Base-by-base conservation (phyloP, 1,140 invertebrate species). In the Rhagoletis pomonella region DNA sequence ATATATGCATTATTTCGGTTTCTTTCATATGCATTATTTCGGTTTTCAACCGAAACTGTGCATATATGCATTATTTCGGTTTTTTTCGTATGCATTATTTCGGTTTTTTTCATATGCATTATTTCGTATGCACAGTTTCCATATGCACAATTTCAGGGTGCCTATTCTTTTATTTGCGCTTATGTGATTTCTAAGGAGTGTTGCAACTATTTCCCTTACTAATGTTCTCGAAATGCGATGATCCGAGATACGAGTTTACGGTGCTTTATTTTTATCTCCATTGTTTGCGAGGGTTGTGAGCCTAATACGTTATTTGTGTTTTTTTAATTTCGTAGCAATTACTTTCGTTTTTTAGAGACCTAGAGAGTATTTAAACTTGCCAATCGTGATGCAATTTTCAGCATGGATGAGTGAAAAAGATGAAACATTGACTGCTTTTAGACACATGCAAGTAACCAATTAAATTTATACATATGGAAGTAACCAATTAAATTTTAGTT, bases 281-380 rank as follows among this genome's bases (percentile, higher is more conserved):
- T 9, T 9, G 60, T 14, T 14, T 62, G 10, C 1, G 50, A 55
- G 50, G 50, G 44, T 50, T 55, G 44, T 9, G 73, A 17, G 47
- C 47, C n/a, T 81, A 50, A 55, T 81, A 47, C 55, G 50, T 81
- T 50, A 6, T 42, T 81, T 81, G 73, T 81, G 55, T 81, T 55
- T 81, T 81, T 81, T 55, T 29, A 81, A 81, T 81, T 81, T 81
- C 73, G 42, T 10, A 47, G 47, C 44, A 81, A 81, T 81, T 81
- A 81, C 73, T 81, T 55, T 19, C 47, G 47, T 55, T 19, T 81
- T 81, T 55, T 81, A n/a, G 4, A 55, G 29, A 58, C 29, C 29
- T 55, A 19, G n/a, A n/a, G n/a, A n/a, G n/a, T 67, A 19, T 19
- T 67, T 67, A 39, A 7, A 29, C 4, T 17, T 14, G 60, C 4